Conservation (phyloP, 2,113 vertebrate species). For the Saguinus imperator region DNA sequence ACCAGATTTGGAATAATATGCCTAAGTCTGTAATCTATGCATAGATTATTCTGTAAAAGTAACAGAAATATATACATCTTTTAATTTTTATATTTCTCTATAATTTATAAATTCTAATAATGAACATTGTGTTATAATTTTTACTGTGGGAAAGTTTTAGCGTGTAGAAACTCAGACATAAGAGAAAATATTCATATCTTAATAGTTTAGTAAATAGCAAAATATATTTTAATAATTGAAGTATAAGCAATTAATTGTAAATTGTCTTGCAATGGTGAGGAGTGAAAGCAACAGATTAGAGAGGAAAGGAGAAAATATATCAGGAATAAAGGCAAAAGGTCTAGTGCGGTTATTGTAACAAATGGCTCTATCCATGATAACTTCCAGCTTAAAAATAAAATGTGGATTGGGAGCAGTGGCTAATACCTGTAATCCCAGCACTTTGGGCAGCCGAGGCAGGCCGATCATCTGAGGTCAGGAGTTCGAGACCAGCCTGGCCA, state of each 20-base stretch:
- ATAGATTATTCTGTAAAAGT: background rate
- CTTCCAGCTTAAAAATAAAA: background rate
- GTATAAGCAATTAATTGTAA: background rate
- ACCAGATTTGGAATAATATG: background rate
- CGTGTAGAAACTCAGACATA: background rate
- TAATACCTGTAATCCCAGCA: too few relatives aligned
- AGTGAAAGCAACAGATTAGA: background rate
- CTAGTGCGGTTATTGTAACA: background rate
- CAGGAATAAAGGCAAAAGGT: background rate
- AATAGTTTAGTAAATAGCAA: background rate
- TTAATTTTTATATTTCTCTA: background rate
- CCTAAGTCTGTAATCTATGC: background rate
- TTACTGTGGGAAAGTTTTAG: background rate
- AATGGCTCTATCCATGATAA: background rate
- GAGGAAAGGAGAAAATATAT: background rate
- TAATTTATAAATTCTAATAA: background rate
- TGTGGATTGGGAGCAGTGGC: too few relatives aligned
- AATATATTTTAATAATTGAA: background rate
- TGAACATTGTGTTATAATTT: background rate
- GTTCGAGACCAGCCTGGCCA: too few relatives aligned
- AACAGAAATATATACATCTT: background rate
- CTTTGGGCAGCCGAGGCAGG: too few relatives aligned
- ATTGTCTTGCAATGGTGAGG: background rate
- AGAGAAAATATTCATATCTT: background rate
- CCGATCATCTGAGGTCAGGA: too few relatives aligned